Evolutionary conservation across 2,797 vertebrate species (phyloP).

Genomic region (Gobionotothen gibberifrons): DNA sequence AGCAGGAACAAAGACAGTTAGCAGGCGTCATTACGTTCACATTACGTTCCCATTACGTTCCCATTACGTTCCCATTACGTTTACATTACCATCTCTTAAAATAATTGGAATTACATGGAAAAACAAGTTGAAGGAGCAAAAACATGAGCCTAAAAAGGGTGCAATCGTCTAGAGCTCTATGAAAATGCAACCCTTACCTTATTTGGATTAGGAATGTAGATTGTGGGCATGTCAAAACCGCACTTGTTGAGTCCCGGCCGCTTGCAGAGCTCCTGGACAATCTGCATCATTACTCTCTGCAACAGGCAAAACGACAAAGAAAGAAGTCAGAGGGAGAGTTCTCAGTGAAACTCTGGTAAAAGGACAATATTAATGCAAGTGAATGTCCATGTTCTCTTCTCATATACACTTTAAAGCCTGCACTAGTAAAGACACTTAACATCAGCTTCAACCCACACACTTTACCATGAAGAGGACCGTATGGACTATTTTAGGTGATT

Average conservation of each 20-base stretch:
- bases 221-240: conserved; percentile 92
- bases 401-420: neutral
- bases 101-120: neutral
- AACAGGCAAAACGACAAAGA: conserved; percentile 19
- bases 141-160: rapidly evolving
- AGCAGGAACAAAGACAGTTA: neutral
- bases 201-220: conserved; percentile 87
- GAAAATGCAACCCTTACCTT: conserved; percentile 74
- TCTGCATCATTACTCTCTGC: conserved; percentile 92
- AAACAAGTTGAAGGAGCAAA: neutral
- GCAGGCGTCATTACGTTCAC: too few species aligned
- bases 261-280: conserved; percentile 91
- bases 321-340: neutral
- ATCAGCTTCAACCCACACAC: conserved; percentile 18
- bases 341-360: neutral
- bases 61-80: too few species aligned
- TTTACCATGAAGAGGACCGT: conserved; percentile 2
- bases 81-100: neutral
- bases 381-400: neutral
- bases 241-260: conserved; percentile 90
- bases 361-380: neutral
- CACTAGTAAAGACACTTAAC: conserved; percentile 14
- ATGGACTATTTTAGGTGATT: neutral
- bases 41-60: too few species aligned
- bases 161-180: neutral